Evolutionary conservation across 1,140 invertebrate species (phyloP).

Genomic region (Bathynomus jamesi): DNA sequence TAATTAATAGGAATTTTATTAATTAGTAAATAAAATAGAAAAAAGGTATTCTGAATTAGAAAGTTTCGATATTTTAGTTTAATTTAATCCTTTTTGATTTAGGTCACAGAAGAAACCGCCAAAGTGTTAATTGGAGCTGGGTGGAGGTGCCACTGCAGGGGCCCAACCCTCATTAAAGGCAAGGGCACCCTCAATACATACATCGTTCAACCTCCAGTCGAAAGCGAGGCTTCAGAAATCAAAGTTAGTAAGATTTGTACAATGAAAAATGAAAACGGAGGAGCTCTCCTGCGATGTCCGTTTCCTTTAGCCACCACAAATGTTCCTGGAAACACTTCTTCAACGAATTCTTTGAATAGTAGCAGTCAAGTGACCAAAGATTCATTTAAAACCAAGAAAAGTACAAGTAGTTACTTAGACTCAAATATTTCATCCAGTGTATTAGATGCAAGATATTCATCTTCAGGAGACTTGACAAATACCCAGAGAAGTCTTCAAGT

Average conservation of each 20-base stretch:
- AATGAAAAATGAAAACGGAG: not conserved
- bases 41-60: too few relatives aligned
- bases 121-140: slow-evolving; percentile 73
- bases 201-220: slow-evolving; percentile 74
- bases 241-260: not conserved
- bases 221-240: slow-evolving; percentile 37
- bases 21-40: too few relatives aligned
- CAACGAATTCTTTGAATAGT: not conserved
- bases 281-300: not conserved
- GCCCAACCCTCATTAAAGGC: slow-evolving; percentile 84
- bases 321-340: not conserved
- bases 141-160: slow-evolving; percentile 76
- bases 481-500: not conserved
- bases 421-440: too few relatives aligned
- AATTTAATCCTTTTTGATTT: too few relatives aligned
- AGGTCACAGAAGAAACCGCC: slow-evolving; percentile 79
- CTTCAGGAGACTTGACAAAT: not conserved
- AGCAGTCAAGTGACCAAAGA: not conserved
- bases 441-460: not conserved
- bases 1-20: too few relatives aligned
- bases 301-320: not conserved
- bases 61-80: too few relatives aligned
- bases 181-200: slow-evolving; percentile 88
- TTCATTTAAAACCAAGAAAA: not conserved
- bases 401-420: not conserved